Percentiles rank a stretch among this genome's conserved stretches.
phyloP scores from a whole-genome alignment of 2,113 vertebrate genomes.

The Bufo gargarizans region DNA sequence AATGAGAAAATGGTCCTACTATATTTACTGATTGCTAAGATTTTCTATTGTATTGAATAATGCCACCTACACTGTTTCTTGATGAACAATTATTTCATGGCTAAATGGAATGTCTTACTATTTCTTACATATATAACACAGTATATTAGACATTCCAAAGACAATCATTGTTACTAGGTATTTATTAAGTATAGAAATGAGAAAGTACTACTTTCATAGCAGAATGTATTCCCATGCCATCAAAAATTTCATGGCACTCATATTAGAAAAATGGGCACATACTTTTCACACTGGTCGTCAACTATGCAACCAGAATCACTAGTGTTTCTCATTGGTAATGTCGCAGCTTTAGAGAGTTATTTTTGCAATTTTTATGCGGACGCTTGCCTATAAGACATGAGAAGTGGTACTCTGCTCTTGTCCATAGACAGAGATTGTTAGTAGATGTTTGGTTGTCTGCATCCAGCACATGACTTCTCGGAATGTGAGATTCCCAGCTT shows the following conservation, averaged over 20 bases:
- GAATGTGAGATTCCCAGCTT: no score
- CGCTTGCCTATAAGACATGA: neutral
- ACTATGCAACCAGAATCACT: neutral
- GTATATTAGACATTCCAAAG: neutral
- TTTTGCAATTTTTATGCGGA: neutral
- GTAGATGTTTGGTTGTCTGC: no score
- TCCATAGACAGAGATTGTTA: no score
- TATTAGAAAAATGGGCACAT: neutral
- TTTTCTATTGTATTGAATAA: constrained; percentile 23
- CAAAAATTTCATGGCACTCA: neutral
- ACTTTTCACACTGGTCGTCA: neutral
- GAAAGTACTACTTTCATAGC: neutral
- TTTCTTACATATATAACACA: neutral
- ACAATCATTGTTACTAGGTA: neutral
- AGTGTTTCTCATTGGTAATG: neutral
- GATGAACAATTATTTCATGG: constrained; percentile 12
- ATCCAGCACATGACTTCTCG: no score
- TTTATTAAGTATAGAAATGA: neutral
- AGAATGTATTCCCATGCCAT: neutral
- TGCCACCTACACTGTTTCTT: constrained; percentile 14
- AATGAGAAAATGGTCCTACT: constrained; percentile 13
- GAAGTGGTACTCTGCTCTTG: neutral
- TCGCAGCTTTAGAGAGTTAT: no score
- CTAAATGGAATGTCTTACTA: constrained; percentile 4
- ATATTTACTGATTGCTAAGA: constrained; percentile 20